Evolutionary conservation across 2,797 vertebrate genomes (phyloP).

Genomic region (Coregonus sp.): DNA sequence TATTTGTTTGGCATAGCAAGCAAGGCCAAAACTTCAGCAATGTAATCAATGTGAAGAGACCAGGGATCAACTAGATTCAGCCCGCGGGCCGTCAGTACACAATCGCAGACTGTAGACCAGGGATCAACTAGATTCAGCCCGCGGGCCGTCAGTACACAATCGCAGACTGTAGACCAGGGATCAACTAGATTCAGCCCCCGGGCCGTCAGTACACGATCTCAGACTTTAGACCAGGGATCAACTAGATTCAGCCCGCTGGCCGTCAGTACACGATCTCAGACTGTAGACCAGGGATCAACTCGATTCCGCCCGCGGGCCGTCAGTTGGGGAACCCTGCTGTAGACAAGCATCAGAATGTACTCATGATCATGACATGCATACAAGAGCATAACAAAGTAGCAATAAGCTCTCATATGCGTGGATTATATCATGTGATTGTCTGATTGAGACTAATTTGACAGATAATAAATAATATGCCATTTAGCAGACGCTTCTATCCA

Average conservation of each 20-base stretch:
- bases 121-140: not conserved
- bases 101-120: not conserved
- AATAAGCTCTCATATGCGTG: not conserved
- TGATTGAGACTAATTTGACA: not conserved
- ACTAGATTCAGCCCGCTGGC: too few species aligned
- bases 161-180: too few species aligned
- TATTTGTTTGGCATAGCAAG: not conserved
- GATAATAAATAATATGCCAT: too few species aligned
- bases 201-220: too few species aligned
- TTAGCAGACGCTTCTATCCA: too few species aligned
- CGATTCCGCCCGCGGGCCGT: too few species aligned
- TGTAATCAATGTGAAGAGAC: conserved; percentile 3
- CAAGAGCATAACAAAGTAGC: not conserved
- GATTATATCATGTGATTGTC: not conserved
- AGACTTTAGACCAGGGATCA: too few species aligned
- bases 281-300: too few species aligned
- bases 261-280: too few species aligned
- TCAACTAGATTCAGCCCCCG: too few species aligned
- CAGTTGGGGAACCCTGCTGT: too few species aligned
- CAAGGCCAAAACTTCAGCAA: not conserved
- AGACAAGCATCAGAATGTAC: not conserved
- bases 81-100: not conserved
- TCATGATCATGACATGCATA: not conserved
- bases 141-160: too few species aligned
- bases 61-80: not conserved